Base-by-base conservation (phyloP, 2,888 invertebrate genomes). In the Drosophila vallismaia region DNA sequence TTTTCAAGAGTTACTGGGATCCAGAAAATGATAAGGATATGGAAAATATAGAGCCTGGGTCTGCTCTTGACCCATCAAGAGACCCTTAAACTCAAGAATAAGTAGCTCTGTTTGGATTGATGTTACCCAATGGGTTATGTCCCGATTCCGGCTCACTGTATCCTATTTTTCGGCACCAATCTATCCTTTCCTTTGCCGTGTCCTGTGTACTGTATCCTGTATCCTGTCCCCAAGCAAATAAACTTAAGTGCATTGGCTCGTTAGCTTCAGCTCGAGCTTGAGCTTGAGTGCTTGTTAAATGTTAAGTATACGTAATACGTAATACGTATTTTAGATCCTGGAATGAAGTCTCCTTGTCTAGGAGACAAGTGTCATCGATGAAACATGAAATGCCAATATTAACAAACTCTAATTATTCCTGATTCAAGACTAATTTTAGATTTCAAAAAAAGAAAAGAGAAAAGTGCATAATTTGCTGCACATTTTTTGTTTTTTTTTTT, bases 171-270 rank as follows among this genome's bases (percentile, higher is more conserved):
- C 5, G 63, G 63, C 10, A 28, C 46, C 29, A 59, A 40, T 46
- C 29, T 38, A 45, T 45, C 44, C 67, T 10, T 36, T 12, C 12
- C 6, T 3, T 68, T 28, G 57, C 42, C 52, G n/a, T 12, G 29
- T 38, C 19, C 19, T 19, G 19, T 51, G 67, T 40, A 12, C 36
- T 3, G 44, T 36, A 36, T 14, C 52, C 36, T 3, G 44, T 36
- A 36, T 14, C 52, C 26, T 66, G 73, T 80, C 86, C 80, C 80
- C 75, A 80, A 80, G 86, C 86, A 81, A 81, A 81, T 81, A 81
- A 69, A 69, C 63, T 77, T 83, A 77, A 81, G 80, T 81, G 86
- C 84, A 77, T 73, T 77, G 69, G 69, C 68, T 73, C 64, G 66
- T 40, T 49, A 71, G 50, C 63, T 64, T 52, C 66, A 64, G 63